phyloP scores from a whole-genome alignment of 2,113 vertebrate genomes.

The Seriola rivoliana region DNA sequence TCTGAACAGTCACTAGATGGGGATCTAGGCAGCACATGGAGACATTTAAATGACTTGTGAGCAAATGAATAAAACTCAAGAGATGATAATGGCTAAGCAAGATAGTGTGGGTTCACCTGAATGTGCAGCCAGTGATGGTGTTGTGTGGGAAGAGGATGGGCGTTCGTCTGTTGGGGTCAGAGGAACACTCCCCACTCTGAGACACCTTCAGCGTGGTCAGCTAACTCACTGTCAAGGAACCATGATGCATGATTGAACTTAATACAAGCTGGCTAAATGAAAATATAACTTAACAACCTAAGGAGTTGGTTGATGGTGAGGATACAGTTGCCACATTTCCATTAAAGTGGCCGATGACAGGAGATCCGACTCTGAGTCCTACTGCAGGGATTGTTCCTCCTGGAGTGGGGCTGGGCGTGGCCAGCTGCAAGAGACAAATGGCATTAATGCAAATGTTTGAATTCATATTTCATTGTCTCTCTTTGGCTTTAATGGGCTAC shows the following conservation, averaged over 20 bases:
- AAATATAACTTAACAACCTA: background rate
- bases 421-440: constrained; percentile 61
- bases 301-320: constrained; percentile 32
- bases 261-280: background rate
- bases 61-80: background rate
- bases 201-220: constrained; percentile 70
- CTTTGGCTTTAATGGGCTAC: constrained; percentile 47
- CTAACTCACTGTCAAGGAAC: constrained; percentile 75
- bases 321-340: constrained; percentile 78
- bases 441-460: background rate
- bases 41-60: background rate
- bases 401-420: constrained; percentile 33
- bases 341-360: constrained; percentile 73
- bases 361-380: constrained; percentile 70
- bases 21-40: constrained; percentile 65
- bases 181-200: constrained; percentile 71
- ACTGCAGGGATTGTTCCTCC: constrained; percentile 30
- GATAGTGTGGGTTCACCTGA: constrained; percentile 70
- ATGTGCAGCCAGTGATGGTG: constrained; percentile 79
- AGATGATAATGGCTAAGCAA: background rate
- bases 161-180: constrained; percentile 34
- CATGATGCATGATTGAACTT: background rate
- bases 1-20: constrained; percentile 65
- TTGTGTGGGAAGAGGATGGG: constrained; percentile 80
- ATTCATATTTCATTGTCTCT: accelerated